Evolutionary conservation across 2,797 vertebrate species (phyloP).

Genomic region (Alca torda): DNA sequence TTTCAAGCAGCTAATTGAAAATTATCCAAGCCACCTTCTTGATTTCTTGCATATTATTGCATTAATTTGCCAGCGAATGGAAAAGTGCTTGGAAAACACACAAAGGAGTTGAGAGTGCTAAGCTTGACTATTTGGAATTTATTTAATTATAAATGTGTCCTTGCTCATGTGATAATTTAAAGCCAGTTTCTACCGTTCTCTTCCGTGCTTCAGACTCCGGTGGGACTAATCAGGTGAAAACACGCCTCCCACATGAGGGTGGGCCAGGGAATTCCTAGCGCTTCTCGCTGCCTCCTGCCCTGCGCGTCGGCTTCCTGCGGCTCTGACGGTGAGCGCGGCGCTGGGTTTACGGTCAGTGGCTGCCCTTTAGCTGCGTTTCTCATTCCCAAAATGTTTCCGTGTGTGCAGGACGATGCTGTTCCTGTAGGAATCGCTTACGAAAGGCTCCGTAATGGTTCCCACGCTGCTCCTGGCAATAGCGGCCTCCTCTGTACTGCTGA

Average conservation of each 20-base stretch:
- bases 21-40: conserved; percentile 38
- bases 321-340: neutral
- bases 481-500: neutral
- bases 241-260: neutral
- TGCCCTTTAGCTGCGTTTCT: neutral
- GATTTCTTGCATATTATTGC: conserved; percentile 7
- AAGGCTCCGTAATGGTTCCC: neutral
- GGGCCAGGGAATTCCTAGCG: neutral
- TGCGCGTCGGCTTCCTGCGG: neutral
- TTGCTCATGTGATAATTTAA: neutral
- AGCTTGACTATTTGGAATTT: neutral
- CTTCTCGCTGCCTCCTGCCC: neutral
- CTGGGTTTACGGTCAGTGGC: fast-evolving
- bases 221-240: neutral
- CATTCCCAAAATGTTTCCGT: neutral
- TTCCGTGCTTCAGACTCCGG: neutral
- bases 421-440: neutral
- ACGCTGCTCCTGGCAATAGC: fast-evolving
- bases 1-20: conserved; percentile 55
- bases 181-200: neutral
- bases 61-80: neutral
- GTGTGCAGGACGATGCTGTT: neutral
- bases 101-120: conserved; percentile 3
- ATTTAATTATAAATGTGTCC: neutral
- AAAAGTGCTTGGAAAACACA: conserved; percentile 7